Conservation (phyloP, 2,888 invertebrate species). For the Aradus depressus region DNA sequence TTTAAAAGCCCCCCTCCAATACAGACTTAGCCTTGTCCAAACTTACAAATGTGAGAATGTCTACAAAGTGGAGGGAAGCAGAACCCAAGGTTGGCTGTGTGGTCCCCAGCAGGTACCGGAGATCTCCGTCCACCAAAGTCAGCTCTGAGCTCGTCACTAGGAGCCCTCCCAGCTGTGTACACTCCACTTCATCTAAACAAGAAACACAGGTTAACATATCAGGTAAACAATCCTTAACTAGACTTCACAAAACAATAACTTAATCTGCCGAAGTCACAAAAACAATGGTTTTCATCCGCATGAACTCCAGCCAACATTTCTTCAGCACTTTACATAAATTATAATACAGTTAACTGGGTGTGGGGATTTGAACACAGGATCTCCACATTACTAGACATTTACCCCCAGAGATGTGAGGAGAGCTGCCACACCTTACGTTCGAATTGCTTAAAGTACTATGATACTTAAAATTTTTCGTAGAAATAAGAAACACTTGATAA, state of each 20-base stretch:
- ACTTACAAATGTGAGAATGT: conserved; percentile 41
- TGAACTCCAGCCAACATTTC: background rate
- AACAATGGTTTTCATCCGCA: background rate
- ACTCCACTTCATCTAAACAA: conserved; percentile 34
- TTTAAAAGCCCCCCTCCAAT: too few relatives aligned
- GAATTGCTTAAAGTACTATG: too few relatives aligned
- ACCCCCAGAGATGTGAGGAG: too few relatives aligned
- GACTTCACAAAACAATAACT: background rate
- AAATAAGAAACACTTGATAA: too few relatives aligned
- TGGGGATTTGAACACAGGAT: too few relatives aligned
- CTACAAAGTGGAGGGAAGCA: conserved; percentile 42
- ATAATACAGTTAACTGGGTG: background rate
- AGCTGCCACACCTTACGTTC: too few relatives aligned
- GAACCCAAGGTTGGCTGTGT: too few relatives aligned
- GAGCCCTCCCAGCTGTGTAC: conserved; percentile 33
- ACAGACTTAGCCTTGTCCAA: too few relatives aligned
- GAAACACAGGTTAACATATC: background rate
- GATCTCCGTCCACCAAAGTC: conserved; percentile 34
- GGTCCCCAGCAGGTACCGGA: conserved; percentile 35
- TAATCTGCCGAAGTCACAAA: background rate
- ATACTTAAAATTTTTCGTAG: too few relatives aligned
- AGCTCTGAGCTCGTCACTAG: conserved; percentile 39
- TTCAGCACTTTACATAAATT: background rate
- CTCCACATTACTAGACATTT: too few relatives aligned
- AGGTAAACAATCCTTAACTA: background rate